A percentile compares a stretch with the other conserved stretches of the same genome.
phyloP scores from a whole-genome alignment of 2,113 vertebrate genomes.

The Ctenodactylus gundi region DNA sequence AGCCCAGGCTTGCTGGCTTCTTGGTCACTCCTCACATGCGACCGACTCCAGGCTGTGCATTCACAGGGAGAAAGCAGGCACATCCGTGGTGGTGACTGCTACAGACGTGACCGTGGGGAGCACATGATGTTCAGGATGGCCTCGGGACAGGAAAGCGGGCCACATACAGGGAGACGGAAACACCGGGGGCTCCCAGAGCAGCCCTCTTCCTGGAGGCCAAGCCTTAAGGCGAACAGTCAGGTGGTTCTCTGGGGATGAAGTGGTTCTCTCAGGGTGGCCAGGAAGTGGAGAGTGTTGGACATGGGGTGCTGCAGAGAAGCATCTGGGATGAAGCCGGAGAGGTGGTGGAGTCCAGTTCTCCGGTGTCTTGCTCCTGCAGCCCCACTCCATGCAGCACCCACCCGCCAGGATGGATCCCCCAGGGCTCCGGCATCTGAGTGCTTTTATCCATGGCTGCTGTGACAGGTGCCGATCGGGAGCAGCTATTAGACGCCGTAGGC shows the following conservation, averaged over 20 bases:
- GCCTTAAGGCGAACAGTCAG: not conserved
- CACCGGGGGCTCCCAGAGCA: too few relatives aligned
- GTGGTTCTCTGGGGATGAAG: not conserved
- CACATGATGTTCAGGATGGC: rapidly evolving
- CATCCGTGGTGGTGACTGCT: not conserved
- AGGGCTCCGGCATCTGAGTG: not conserved
- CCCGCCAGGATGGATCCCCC: not conserved
- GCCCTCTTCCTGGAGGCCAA: too few relatives aligned
- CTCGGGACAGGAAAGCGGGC: not conserved
- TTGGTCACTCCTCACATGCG: not conserved
- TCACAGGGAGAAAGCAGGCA: not conserved
- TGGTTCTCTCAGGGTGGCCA: not conserved
- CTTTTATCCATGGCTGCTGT: not conserved
- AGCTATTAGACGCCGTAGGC: not conserved
- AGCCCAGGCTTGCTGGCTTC: not conserved
- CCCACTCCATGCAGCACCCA: not conserved
- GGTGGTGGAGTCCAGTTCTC: too few relatives aligned
- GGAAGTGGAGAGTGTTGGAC: not conserved
- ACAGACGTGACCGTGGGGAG: not conserved
- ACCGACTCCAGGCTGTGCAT: not conserved
- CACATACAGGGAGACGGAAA: not conserved
- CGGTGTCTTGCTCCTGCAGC: not conserved
- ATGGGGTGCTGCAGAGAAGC: not conserved
- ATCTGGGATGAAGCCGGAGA: not conserved
- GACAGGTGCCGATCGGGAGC: not conserved